Evolutionary conservation across 2,797 vertebrate genomes (phyloP).

Genomic region (Erethizon dorsatum): DNA sequence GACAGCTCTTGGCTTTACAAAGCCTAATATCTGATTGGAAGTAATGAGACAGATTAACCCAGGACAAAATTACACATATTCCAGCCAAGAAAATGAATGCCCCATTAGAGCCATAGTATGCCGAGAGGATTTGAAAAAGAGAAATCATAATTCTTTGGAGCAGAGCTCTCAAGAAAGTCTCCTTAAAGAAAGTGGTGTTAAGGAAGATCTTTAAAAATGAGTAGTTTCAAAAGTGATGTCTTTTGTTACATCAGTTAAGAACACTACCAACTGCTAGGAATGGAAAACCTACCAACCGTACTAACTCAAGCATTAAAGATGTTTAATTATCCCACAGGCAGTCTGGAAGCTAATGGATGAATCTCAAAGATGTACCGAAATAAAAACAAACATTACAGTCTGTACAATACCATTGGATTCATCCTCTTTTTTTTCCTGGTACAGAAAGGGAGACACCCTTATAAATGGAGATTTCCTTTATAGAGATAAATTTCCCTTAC

Average conservation of each 20-base stretch:
- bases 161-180: background rate
- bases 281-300: no score
- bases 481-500: background rate
- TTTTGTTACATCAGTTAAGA: background rate
- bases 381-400: no score
- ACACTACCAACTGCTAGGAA: background rate
- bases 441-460: background rate
- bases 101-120: background rate
- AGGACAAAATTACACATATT: background rate
- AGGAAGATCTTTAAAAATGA: background rate
- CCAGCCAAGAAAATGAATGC: background rate
- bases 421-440: background rate
- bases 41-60: background rate
- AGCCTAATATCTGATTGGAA: background rate
- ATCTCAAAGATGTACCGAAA: no score
- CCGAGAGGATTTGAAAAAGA: background rate
- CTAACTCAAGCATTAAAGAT: no score
- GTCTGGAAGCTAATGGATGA: no score
- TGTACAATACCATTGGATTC: no score
- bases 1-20: background rate
- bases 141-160: background rate
- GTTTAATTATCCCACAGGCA: no score
- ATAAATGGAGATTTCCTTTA: background rate
- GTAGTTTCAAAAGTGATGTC: background rate
- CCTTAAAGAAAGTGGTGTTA: background rate